Percentiles rank a stretch among this genome's conserved stretches.
Evolutionary conservation across 2,797 vertebrate species (phyloP).

Genomic region (Oceanodroma leucorhoa): DNA sequence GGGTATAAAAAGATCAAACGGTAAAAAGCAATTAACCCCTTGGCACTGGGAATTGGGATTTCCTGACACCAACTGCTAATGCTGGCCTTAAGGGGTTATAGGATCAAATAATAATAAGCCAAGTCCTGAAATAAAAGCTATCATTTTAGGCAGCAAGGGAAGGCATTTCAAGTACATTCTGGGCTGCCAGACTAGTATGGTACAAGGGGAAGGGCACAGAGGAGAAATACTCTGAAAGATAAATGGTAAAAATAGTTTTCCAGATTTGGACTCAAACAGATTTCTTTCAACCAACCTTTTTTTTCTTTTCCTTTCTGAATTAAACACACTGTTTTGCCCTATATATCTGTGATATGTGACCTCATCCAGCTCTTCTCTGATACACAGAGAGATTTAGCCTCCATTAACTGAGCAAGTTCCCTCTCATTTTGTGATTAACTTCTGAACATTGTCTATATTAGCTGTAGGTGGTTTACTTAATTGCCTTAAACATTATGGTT

Average conservation of each 20-base stretch:
- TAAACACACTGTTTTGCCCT: not conserved
- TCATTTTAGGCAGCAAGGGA: slow-evolving; percentile 3
- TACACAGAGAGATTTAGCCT: not conserved
- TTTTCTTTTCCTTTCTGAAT: not conserved
- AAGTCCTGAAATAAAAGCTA: slow-evolving; percentile 44
- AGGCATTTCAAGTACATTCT: slow-evolving; percentile 19
- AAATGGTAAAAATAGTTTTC: slow-evolving; percentile 18
- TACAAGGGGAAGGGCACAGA: not conserved
- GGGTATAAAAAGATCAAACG: slow-evolving; percentile 54
- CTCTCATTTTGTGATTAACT: not conserved
- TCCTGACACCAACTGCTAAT: slow-evolving; percentile 59
- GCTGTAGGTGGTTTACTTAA: not conserved
- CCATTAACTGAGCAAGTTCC: not conserved
- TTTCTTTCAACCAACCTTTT: not conserved
- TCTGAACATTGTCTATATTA: not conserved
- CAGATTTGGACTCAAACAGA: not conserved
- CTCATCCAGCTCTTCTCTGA: not conserved
- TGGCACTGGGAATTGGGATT: slow-evolving; percentile 57
- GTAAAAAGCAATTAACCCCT: slow-evolving; percentile 70
- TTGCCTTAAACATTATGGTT: not conserved
- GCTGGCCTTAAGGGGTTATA: slow-evolving; percentile 45
- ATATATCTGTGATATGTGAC: not conserved
- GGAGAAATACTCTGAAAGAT: not conserved
- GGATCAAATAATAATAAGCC: slow-evolving; percentile 62
- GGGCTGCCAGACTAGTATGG: not conserved